These are phyloP conservation scores for Chionomys nivalis DNA, from an alignment of 2,113 vertebrate genomes.

Conservation along the genomic window DNA sequence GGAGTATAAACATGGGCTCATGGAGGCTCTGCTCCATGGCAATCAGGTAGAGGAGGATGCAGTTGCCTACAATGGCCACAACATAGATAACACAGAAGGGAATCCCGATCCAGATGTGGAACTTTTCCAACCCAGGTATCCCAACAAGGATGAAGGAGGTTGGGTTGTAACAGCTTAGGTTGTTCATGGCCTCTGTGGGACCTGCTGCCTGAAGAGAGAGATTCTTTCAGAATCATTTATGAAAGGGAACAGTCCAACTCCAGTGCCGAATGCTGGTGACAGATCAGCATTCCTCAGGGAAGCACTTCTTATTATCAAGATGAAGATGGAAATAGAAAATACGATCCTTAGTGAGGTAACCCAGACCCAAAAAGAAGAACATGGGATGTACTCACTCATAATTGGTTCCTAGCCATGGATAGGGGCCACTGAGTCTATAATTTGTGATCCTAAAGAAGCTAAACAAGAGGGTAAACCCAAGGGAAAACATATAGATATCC, in stretches of 20 bases:
- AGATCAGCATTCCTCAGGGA: too few relatives aligned
- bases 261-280: not conserved
- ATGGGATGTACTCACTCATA: too few relatives aligned
- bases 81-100: constrained; percentile 58
- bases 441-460: too few relatives aligned
- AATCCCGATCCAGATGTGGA: constrained; percentile 75
- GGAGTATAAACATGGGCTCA: constrained; percentile 70
- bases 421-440: too few relatives aligned
- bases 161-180: constrained; percentile 67
- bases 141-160: constrained; percentile 66
- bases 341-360: too few relatives aligned
- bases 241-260: not conserved
- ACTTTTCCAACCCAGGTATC: constrained; percentile 74
- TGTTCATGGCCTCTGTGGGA: constrained; percentile 56
- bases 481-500: too few relatives aligned
- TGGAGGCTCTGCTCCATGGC: constrained; percentile 70
- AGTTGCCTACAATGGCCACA: constrained; percentile 70
- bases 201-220: not conserved
- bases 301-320: not conserved
- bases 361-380: too few relatives aligned
- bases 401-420: too few relatives aligned
- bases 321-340: too few relatives aligned
- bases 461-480: too few relatives aligned
- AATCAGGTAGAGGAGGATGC: constrained; percentile 71
- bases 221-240: not conserved